These are phyloP conservation scores for Pilophorus perplexus DNA, from an alignment of 2,888 invertebrate genomes.

Conservation along the genomic window DNA sequence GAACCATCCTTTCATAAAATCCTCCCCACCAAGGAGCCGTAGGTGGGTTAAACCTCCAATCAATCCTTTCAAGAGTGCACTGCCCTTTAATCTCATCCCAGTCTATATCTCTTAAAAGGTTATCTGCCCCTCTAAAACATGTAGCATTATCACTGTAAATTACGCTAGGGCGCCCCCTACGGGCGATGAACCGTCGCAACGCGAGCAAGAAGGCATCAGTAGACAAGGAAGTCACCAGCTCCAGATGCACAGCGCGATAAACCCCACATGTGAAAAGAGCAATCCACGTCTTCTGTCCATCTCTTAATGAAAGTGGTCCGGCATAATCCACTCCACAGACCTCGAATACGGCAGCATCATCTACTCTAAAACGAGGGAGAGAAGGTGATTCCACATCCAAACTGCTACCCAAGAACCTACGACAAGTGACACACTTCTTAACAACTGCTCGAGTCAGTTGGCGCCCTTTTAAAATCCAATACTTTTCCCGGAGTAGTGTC, in stretches of 20 bases:
- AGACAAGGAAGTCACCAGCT: not conserved
- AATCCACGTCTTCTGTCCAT: not conserved
- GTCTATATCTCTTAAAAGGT: slow-evolving; percentile 56
- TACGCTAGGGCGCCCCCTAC: slow-evolving; percentile 40
- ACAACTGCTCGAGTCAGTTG: not conserved
- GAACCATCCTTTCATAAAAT: slow-evolving; percentile 49
- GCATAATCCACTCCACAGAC: slow-evolving; percentile 1
- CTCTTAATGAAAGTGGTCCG: not conserved
- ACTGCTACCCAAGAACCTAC: not conserved
- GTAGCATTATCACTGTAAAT: slow-evolving; percentile 50
- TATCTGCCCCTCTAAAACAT: slow-evolving; percentile 49
- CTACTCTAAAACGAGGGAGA: not conserved
- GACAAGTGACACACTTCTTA: not conserved
- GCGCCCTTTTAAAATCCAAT: slow-evolving; percentile 18
- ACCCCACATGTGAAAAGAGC: slow-evolving; percentile 10
- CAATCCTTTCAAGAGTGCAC: slow-evolving; percentile 43
- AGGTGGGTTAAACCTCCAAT: slow-evolving; percentile 52
- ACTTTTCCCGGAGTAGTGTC: not conserved
- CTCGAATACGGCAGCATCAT: not conserved
- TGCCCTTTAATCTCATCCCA: slow-evolving; percentile 49
- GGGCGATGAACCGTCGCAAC: not conserved
- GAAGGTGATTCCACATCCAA: not conserved
- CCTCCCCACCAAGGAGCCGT: slow-evolving; percentile 54
- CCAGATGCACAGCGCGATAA: not conserved
- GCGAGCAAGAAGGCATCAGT: slow-evolving; percentile 1